Evolutionary conservation across 2,888 invertebrate species (phyloP), one percentile per base, ranked within the genome.

Genomic region (Phania funesta): DNA sequence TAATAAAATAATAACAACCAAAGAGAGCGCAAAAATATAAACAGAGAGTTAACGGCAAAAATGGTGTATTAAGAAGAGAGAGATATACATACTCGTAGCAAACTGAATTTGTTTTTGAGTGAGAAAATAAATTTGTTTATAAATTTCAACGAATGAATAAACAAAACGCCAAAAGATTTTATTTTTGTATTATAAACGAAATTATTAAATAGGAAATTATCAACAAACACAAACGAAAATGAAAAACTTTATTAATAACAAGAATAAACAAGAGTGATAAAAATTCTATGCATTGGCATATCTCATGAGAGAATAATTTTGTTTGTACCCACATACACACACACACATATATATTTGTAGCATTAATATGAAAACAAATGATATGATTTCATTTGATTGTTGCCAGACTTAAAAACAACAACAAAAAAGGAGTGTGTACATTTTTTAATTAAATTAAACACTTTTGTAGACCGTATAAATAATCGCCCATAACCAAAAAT

Each of bases 231-330:
- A 32, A 44, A 5, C 32, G 22, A 8, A 44, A 32, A 54, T 32
- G 32, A 62, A 74, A 54, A 64, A 46, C 35, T n/a, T 58, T 56
- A 46, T 46, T 71, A 58, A 71, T 48, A 71, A 67, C 11, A 65
- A 48, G 22, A 32, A 48, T 1, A 38, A 38, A 13, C 22, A 48
- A 54, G 8, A 24, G n/a, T 7, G 9, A 58, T 35, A 18, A 38
- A 41, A 58, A 35, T 22, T 20, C 6, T n/a, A 13, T n/a, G 41
- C 20, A 22, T 62, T 73, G 32, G 29, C 62, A 73, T 24, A 46
- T 35, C 18, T 32, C n/a, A 62, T 73, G 50, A 62, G 29, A 62
- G 50, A 41, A 52, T 38, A 73, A 62, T 29, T 50, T 60, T 62
- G 50, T 41, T 41, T 32, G 26, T 54, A 67, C 26, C 13, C 20